These are phyloP conservation scores for human (Homo sapiens) DNA, from an alignment of 2,113 vertebrate genomes.

Conservation along the genomic window DNA sequence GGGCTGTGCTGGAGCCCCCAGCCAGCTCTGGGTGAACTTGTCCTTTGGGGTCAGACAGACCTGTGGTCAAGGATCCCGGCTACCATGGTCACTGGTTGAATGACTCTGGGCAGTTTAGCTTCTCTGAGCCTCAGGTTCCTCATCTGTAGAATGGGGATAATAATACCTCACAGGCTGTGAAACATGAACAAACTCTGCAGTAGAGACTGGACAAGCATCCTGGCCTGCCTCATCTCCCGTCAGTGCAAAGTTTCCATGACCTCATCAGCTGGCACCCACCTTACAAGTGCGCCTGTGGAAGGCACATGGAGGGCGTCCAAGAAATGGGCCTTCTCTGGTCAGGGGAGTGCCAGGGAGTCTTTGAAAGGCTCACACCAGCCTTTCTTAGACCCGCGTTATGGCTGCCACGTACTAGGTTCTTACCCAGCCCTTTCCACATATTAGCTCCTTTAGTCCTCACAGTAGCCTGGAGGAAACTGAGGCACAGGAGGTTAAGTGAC, in stretches of 20 bases:
- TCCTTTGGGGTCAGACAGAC: neutral
- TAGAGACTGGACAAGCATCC: neutral
- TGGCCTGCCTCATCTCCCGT: neutral
- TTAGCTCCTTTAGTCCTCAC: neutral
- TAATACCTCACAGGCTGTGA: neutral
- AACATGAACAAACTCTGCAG: neutral
- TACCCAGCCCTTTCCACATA: neutral
- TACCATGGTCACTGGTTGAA: neutral
- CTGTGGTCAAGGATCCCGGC: neutral
- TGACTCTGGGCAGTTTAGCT: neutral
- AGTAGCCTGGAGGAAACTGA: neutral
- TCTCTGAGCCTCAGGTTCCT: neutral
- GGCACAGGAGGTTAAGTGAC: neutral
- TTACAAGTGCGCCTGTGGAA: neutral
- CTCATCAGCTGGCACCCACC: neutral
- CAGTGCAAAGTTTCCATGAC: neutral
- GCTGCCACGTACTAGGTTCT: neutral
- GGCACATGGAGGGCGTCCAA: fast-evolving
- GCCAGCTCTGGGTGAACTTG: neutral
- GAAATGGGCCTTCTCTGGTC: neutral
- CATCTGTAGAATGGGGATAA: neutral
- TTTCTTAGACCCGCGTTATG: neutral
- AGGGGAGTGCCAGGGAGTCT: neutral
- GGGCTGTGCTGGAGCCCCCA: neutral
- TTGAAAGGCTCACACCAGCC: neutral